Evolutionary conservation across 2,888 invertebrate genomes (phyloP), one percentile per base, ranked within the genome.

Genomic region (Tenthredo mesomela): DNA sequence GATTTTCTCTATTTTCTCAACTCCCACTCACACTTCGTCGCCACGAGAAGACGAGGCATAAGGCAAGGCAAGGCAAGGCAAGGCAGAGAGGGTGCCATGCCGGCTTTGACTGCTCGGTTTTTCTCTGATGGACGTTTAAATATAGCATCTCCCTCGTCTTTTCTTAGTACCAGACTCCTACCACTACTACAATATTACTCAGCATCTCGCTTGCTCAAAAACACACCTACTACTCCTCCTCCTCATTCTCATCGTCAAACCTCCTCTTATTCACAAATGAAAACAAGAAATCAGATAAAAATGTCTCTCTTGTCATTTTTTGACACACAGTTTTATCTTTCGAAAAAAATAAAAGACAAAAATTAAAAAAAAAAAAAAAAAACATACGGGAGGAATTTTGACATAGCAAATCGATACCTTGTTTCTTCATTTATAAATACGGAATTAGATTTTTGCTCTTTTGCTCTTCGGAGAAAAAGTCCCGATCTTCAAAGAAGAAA

Each of bases 111-210:
- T 73, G 40, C 77, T 50, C 33, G 50, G 50, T 77, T 77, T 84
- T 83, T 83, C 47, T 84, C 73, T 84, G 84, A 84, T 84, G 84
- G 84, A 61, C 75, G 84, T 65, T 73, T 84, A 84, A 84, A 84
- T 84, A 84, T 84, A 84, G 84, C 29, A 40, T 33, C 40, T 43
- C 71, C 25, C 83, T 70, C 70, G 40, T 70, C 83, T 83, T 83
- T 83, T 83, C 83, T 83, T 83, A 71, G 83, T 83, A 54, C 43
- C 37, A 33, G 40, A 61, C 58, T 61, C 37, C 61, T n/a, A 77
- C 33, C 18, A 73, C 77, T 54, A 33, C 33, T 54, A 50, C n/a
- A 77, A 54, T 54, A 33, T 54, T n/a, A 18, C 29, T 33, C 25
- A 15, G 50, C 40, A 4, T 33, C 77, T 50, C 54, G 15, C 77